Percentiles rank a stretch among this genome's conserved stretches.
These are phyloP conservation scores for Oscheius myriophilus DNA, from an alignment of 2,888 invertebrate species.

Conservation along the genomic window DNA sequence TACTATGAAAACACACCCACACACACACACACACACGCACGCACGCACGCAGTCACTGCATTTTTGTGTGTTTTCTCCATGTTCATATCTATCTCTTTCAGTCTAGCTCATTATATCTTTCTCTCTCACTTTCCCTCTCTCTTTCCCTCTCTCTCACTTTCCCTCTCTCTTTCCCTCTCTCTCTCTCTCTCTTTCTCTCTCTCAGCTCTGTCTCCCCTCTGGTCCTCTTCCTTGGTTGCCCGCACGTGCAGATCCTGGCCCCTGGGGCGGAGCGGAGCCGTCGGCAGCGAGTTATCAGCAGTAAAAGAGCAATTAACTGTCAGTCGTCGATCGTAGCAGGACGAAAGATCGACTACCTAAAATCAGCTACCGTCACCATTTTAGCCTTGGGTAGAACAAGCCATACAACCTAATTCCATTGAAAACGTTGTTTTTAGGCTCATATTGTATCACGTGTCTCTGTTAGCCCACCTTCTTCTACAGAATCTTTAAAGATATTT, in stretches of 20 bases:
- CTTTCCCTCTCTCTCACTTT: background rate
- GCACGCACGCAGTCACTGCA: no score
- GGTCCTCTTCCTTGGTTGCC: background rate
- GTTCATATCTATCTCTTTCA: no score
- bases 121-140: background rate
- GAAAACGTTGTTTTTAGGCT: no score
- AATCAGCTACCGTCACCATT: background rate
- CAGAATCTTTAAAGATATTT: background rate
- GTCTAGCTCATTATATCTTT: no score
- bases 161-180: background rate
- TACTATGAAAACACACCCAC: no score
- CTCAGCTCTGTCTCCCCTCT: background rate
- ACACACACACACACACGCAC: no score
- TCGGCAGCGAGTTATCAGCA: slow-evolving; percentile 20
- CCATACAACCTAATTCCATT: no score
- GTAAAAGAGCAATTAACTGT: slow-evolving; percentile 28
- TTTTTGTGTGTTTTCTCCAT: no score
- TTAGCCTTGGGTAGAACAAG: no score
- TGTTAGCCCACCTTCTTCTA: background rate
- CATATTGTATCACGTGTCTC: no score
- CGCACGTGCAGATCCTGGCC: background rate
- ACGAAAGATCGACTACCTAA: slow-evolving; percentile 28
- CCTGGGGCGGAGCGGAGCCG: slow-evolving; percentile 4
- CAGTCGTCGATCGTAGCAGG: slow-evolving; percentile 22
- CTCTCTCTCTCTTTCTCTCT: slow-evolving; percentile 14